These are phyloP conservation scores for Nasonia giraulti DNA, from an alignment of 1,140 invertebrate genomes.

Conservation along the genomic window DNA sequence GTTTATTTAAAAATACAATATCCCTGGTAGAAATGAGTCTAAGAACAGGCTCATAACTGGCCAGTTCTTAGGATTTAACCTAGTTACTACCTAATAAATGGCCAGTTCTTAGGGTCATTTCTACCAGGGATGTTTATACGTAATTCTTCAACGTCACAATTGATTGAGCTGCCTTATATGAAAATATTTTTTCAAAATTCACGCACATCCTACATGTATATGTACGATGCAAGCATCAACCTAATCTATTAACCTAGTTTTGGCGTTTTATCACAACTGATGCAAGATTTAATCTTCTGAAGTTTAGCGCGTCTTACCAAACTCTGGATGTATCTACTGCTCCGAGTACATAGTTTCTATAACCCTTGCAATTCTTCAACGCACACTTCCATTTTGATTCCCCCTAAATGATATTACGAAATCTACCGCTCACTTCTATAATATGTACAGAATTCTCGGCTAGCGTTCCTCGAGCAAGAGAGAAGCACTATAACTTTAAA, in stretches of 20 bases:
- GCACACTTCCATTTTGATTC: background rate
- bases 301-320: constrained; percentile 4
- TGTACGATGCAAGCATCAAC: too few species aligned
- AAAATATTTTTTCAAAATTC: too few species aligned
- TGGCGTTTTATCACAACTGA: background rate
- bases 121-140: too few species aligned
- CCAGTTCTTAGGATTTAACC: too few species aligned
- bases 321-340: background rate
- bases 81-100: too few species aligned
- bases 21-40: too few species aligned
- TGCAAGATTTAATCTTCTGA: constrained; percentile 21
- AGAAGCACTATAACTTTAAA: background rate
- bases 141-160: too few species aligned
- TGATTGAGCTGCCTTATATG: too few species aligned
- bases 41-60: too few species aligned
- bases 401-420: background rate
- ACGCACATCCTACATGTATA: too few species aligned
- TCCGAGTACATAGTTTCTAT: background rate
- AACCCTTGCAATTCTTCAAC: background rate
- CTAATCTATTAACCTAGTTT: constrained; percentile 2
- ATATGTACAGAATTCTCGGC: background rate
- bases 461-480: background rate
- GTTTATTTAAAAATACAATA: too few species aligned
- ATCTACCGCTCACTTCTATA: background rate
- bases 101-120: too few species aligned